phyloP scores from a whole-genome alignment of 2,888 invertebrate genomes.

The Drosophila subquinaria region DNA sequence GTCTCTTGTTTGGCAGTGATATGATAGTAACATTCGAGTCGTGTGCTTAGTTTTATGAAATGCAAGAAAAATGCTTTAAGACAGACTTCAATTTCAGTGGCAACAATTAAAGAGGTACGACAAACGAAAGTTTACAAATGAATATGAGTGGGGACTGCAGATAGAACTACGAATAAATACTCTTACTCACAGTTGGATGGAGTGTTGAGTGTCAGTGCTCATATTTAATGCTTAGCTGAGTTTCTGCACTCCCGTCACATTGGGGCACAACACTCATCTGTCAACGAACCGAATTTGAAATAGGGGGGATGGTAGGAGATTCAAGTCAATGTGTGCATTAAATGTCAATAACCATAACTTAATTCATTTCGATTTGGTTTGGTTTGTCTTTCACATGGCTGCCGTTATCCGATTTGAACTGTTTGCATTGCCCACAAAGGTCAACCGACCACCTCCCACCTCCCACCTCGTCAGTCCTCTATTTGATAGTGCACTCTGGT shows the following conservation, averaged over 20 bases:
- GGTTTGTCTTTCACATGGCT: constrained; percentile 77
- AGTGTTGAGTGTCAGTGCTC: constrained; percentile 53
- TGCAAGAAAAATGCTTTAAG: constrained; percentile 15
- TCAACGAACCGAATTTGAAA: constrained; percentile 45
- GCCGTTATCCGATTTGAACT: constrained; percentile 63
- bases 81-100: constrained; percentile 35
- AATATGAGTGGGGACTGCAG: constrained; percentile 1
- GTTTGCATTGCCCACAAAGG: constrained; percentile 69
- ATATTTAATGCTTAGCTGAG: constrained; percentile 60
- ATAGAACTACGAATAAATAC: neutral
- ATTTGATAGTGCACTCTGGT: constrained; percentile 10
- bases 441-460: constrained; percentile 35
- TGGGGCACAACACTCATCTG: constrained; percentile 48
- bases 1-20: constrained; percentile 3
- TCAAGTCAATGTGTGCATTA: constrained; percentile 65
- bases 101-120: constrained; percentile 10
- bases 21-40: constrained; percentile 5
- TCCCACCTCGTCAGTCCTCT: neutral
- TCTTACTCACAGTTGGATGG: constrained; percentile 6
- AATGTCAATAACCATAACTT: constrained; percentile 81
- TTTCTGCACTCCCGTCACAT: constrained; percentile 29
- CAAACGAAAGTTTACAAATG: neutral
- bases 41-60: neutral
- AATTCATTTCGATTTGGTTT: constrained; percentile 78
- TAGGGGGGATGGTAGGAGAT: neutral